Conservation (phyloP, 1,140 invertebrate genomes). For the Holotrichia oblita region DNA sequence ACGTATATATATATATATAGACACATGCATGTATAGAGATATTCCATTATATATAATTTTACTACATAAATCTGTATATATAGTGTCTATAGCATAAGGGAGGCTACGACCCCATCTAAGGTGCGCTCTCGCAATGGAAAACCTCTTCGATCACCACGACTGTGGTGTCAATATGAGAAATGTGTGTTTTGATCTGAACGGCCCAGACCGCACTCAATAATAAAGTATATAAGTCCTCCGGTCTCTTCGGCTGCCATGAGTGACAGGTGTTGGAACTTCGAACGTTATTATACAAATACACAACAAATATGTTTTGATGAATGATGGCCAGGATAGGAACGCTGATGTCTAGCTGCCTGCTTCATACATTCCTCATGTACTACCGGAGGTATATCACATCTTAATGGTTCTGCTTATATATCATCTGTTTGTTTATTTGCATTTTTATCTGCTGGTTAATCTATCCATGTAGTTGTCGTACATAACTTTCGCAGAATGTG, state of each 20-base stretch:
- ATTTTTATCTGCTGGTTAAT: neutral
- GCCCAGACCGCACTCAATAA: slow-evolving; percentile 36
- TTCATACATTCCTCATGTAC: neutral
- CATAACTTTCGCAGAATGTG: neutral
- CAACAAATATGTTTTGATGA: slow-evolving; percentile 39
- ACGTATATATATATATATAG: neutral
- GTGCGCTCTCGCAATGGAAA: neutral
- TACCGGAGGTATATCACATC: neutral
- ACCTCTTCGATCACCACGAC: neutral
- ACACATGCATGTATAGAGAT: neutral
- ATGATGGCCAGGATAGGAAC: slow-evolving; percentile 30
- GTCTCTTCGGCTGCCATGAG: neutral
- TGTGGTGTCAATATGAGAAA: slow-evolving; percentile 35
- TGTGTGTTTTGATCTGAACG: slow-evolving; percentile 37
- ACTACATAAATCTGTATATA: neutral
- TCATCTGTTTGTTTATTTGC: slow-evolving; percentile 19
- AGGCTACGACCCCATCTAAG: neutral
- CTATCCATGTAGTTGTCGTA: neutral
- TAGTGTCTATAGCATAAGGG: neutral
- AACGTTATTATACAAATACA: slow-evolving; percentile 39
- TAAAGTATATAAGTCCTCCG: slow-evolving; percentile 18
- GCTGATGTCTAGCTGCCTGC: neutral
- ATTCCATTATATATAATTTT: neutral
- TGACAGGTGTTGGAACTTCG: slow-evolving; percentile 38
- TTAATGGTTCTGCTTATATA: neutral